These are phyloP conservation scores for Orcinus orca DNA, from an alignment of 2,113 vertebrate species.

Conservation along the genomic window DNA sequence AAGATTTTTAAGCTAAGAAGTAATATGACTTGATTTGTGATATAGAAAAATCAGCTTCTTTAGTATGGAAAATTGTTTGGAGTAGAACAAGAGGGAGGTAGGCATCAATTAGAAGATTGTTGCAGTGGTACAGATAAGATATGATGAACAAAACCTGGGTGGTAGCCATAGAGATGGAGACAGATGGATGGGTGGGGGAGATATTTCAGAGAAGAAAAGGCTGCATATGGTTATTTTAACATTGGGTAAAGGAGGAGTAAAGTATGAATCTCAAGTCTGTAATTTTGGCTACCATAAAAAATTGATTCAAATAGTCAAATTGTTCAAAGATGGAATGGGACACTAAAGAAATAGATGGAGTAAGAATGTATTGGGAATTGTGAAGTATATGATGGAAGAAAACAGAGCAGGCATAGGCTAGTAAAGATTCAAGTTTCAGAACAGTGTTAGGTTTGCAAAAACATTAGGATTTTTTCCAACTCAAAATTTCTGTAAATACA, in stretches of 20 bases:
- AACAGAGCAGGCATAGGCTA: accelerated
- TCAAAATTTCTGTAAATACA: not conserved
- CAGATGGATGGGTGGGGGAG: not conserved
- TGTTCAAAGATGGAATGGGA: not conserved
- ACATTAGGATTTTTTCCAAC: not conserved
- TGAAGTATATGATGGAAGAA: not conserved
- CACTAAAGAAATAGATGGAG: not conserved
- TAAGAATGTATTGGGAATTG: not conserved
- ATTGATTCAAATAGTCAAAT: not conserved
- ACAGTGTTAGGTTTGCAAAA: not conserved
- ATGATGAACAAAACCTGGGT: accelerated
- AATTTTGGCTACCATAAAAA: not conserved
- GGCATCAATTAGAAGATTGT: not conserved
- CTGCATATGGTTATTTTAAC: not conserved
- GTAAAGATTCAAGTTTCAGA: not conserved
- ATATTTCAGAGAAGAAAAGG: not conserved
- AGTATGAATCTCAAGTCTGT: not conserved
- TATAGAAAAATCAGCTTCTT: not conserved
- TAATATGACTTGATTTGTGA: not conserved
- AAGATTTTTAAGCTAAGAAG: not conserved
- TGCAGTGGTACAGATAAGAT: not conserved
- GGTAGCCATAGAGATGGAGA: not conserved
- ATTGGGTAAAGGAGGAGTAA: not conserved
- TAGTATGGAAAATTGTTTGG: not conserved
- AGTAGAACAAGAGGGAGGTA: not conserved